Evolutionary conservation across 2,797 vertebrate species (phyloP).

Genomic region (Centropyge bicolor): DNA sequence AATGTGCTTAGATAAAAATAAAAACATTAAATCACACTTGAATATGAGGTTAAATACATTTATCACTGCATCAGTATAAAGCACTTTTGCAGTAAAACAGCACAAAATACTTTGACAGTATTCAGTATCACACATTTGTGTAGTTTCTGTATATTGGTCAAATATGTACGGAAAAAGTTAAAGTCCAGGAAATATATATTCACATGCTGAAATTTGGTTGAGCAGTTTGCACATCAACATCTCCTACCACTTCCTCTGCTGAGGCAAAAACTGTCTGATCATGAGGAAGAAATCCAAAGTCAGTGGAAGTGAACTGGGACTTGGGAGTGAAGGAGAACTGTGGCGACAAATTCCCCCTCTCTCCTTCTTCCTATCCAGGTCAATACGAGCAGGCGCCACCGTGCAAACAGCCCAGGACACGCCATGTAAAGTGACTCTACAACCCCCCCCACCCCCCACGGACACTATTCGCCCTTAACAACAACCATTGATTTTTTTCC

Average conservation of each 20-base stretch:
- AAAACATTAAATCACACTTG: not conserved
- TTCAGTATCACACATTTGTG: not conserved
- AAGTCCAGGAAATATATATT: not conserved
- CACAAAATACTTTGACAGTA: not conserved
- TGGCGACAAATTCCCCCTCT: conserved; percentile 52
- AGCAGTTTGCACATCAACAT: not conserved
- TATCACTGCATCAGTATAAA: too few relatives aligned
- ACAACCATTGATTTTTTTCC: conserved; percentile 95
- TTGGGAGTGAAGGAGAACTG: conserved; percentile 15
- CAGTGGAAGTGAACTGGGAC: conserved; percentile 11
- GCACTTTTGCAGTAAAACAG: too few relatives aligned
- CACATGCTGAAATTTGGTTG: not conserved
- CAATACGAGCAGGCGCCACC: conserved; percentile 87
- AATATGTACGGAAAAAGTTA: not conserved
- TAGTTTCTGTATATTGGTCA: not conserved
- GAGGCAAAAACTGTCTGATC: not conserved
- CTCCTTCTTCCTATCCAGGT: conserved; percentile 74
- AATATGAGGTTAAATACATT: not conserved
- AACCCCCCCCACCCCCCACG: conserved; percentile 53
- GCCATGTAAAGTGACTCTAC: conserved; percentile 90
- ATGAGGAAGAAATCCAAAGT: conserved; percentile 30
- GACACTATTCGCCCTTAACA: conserved; percentile 83
- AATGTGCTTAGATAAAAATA: too few relatives aligned
- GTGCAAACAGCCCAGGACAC: conserved; percentile 71
- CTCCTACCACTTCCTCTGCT: not conserved